Base-by-base conservation (phyloP, 2,888 invertebrate genomes). In the Tillus elongatus region DNA sequence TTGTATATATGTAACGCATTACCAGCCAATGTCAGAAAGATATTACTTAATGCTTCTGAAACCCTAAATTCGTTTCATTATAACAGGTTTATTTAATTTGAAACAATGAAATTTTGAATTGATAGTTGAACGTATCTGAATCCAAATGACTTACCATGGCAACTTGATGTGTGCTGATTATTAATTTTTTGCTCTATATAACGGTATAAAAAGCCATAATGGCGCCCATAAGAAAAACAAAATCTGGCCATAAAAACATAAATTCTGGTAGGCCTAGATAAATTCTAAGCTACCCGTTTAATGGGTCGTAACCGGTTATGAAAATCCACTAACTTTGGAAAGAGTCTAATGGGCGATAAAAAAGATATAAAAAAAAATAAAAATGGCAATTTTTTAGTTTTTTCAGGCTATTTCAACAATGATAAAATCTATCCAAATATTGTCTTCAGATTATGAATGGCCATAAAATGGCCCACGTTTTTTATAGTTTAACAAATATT, bases 211-310 rank as follows among this genome's bases (percentile, higher is more conserved):
- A 19, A 19, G n/a, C 6, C 6, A 19, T 19, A 19, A 19, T 19
- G 24, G 24, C 24, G 24, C 6, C 24, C 24, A 19, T 19, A 19
- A 19, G 6, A 19, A 19, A 19, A 19, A 19, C 24, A n/a, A 19
- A 19, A 19, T 6, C n/a, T 19, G 24, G n/a, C 24, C n/a, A 6
- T 19, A 6, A 19, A 19, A 19, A 19, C 24, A 8, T 19, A n/a
- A n/a, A n/a, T 8, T 19, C 24, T 19, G n/a, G 24, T 19, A 6
- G 24, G 24, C 24, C n/a, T 19, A 8, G 24, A 19, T 8, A 19
- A 19, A 8, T 19, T 19, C n/a, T 19, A n/a, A 19, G n/a, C 6
- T n/a, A n/a, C n/a, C 24, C 6, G 24, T 8, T 19, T 6, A 19
- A n/a, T 19, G n/a, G 24, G 6, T 19, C 24, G n/a, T 19, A n/a